Evolutionary conservation across 2,113 vertebrate species (phyloP).

Genomic region (Columba janthina): DNA sequence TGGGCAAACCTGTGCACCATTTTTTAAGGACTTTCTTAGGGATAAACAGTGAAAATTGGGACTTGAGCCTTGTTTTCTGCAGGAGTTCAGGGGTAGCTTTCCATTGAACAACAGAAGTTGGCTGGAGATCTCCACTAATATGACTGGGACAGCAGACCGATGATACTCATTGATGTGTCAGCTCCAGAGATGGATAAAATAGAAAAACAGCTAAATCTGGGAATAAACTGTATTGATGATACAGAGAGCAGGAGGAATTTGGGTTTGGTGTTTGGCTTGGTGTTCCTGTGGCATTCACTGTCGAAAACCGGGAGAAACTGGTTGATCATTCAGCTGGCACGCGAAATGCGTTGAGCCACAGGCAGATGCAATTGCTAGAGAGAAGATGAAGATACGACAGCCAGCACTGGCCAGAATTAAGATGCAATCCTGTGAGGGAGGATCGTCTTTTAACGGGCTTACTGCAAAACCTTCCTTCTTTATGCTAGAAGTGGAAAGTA

Average conservation of each 20-base stretch:
- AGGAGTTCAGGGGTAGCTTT: background rate
- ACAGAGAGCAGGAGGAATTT: background rate
- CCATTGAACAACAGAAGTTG: background rate
- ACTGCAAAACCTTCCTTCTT: background rate
- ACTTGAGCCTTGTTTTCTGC: background rate
- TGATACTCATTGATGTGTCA: background rate
- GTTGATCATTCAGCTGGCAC: fast-evolving
- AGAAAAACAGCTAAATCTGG: background rate
- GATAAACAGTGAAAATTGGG: background rate
- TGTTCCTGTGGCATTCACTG: background rate
- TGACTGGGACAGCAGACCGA: background rate
- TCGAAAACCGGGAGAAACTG: background rate
- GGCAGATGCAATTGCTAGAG: background rate
- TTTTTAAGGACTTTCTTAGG: background rate
- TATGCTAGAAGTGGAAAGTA: background rate
- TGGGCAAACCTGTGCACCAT: background rate
- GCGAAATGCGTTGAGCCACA: fast-evolving
- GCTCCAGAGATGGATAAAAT: background rate
- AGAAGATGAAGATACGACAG: background rate
- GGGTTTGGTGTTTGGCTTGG: background rate
- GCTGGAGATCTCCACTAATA: background rate
- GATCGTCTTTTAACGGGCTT: background rate
- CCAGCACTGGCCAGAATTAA: background rate
- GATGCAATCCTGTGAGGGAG: background rate
- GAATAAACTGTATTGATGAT: background rate